Percentiles rank a stretch among this genome's conserved stretches.
Conservation (phyloP, 2,113 vertebrate species). For the Urocynchramus pylzowi region DNA sequence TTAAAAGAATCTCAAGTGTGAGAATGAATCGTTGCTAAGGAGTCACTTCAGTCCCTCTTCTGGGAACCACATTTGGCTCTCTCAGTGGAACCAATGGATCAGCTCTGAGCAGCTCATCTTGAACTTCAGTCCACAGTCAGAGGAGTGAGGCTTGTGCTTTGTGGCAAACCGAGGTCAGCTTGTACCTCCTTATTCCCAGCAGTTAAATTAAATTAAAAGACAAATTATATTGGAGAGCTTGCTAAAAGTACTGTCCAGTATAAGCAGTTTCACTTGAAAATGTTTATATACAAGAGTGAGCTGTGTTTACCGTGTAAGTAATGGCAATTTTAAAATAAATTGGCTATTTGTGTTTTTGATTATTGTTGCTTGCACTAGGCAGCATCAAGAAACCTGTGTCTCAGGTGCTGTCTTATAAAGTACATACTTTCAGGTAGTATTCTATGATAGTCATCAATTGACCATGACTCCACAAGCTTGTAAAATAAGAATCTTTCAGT, state of each 20-base stretch:
- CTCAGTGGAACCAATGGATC: neutral
- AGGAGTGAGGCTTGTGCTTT: neutral
- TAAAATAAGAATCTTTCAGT: neutral
- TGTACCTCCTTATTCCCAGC: neutral
- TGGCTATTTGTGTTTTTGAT: neutral
- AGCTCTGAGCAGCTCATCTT: neutral
- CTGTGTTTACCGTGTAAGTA: neutral
- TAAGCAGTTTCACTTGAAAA: neutral
- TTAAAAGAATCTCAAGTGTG: neutral
- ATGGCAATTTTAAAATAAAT: constrained; percentile 10
- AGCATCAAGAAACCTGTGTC: neutral
- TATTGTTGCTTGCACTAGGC: neutral
- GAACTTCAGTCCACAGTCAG: neutral
- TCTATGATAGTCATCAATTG: neutral
- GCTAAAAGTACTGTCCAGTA: neutral
- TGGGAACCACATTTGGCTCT: neutral
- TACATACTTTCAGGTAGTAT: neutral
- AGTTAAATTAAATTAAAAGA: neutral
- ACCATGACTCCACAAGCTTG: neutral
- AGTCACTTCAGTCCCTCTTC: neutral
- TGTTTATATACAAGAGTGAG: neutral
- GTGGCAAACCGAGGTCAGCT: neutral
- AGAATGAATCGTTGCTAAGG: neutral
- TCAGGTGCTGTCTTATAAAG: neutral
- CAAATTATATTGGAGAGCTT: neutral